Percentiles rank a stretch among this genome's conserved stretches.
Evolutionary conservation across 2,113 vertebrate species (phyloP).

Genomic region (Elephantulus edwardii): DNA sequence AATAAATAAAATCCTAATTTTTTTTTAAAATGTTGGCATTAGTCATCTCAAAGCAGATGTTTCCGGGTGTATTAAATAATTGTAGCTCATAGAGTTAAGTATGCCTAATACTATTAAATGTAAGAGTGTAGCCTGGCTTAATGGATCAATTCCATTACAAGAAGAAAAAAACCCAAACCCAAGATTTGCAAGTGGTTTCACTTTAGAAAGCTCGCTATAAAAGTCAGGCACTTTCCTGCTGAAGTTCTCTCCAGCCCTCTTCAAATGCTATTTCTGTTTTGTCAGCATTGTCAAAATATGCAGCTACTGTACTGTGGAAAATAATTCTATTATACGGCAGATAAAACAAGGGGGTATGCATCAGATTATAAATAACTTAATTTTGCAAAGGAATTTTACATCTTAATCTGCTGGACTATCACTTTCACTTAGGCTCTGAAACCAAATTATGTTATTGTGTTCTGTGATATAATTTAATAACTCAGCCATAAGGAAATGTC

Average conservation of each 20-base stretch:
- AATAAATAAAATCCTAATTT: slow-evolving; percentile 20
- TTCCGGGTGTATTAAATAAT: slow-evolving; percentile 68
- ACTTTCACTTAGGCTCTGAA: slow-evolving; percentile 86
- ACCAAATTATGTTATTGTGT: slow-evolving; percentile 86
- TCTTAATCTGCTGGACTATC: slow-evolving; percentile 86
- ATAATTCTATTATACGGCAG: slow-evolving; percentile 86
- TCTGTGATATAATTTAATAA: slow-evolving; percentile 87
- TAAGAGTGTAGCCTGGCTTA: slow-evolving; percentile 43
- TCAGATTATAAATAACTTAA: slow-evolving; percentile 87
- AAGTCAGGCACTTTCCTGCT: slow-evolving; percentile 63
- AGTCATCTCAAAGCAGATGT: slow-evolving; percentile 44
- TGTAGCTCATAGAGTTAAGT: slow-evolving; percentile 30
- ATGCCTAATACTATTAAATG: slow-evolving; percentile 45
- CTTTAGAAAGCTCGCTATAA: slow-evolving; percentile 60
- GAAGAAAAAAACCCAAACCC: rapidly evolving
- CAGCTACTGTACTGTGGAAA: slow-evolving; percentile 69
- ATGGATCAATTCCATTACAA: slow-evolving; percentile 19
- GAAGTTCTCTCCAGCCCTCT: slow-evolving; percentile 54
- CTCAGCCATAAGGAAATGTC: slow-evolving; percentile 86
- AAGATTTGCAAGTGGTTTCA: slow-evolving; percentile 55
- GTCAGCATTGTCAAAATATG: slow-evolving; percentile 78
- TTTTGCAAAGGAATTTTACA: slow-evolving; percentile 86
- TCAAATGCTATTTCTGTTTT: slow-evolving; percentile 72
- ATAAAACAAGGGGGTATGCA: slow-evolving; percentile 85
- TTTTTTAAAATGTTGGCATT: slow-evolving; percentile 47